Conservation (phyloP, 2,888 invertebrate genomes). For the Metalampra italica region DNA sequence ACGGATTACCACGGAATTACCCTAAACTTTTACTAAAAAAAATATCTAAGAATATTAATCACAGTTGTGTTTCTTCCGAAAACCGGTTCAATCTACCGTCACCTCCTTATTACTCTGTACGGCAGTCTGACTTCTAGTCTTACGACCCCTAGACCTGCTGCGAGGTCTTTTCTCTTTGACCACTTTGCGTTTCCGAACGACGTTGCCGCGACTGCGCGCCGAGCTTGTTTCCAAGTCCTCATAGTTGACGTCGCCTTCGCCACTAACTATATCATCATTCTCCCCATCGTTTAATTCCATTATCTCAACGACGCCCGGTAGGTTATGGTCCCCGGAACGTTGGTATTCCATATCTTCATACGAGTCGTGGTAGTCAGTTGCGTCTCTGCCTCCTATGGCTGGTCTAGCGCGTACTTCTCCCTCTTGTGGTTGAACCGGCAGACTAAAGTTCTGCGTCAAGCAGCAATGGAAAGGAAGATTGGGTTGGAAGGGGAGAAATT, state of each 20-base stretch:
- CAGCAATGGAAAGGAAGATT: conserved; percentile 56
- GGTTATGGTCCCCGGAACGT: conserved; percentile 28
- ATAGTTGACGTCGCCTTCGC: conserved; percentile 45
- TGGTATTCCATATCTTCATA: conserved; percentile 60
- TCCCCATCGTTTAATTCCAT: conserved; percentile 50
- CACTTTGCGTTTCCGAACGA: conserved; percentile 56
- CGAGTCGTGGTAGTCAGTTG: conserved; percentile 45
- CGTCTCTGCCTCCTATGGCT: conserved; percentile 48
- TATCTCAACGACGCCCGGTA: conserved; percentile 60
- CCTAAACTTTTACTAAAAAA: conserved; percentile 39
- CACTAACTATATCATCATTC: conserved; percentile 21
- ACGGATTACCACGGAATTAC: conserved; percentile 26
- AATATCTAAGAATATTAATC: conserved; percentile 40
- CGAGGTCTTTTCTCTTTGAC: conserved; percentile 54
- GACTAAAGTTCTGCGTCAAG: conserved; percentile 71
- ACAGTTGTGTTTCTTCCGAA: conserved; percentile 48
- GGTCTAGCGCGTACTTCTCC: conserved; percentile 31
- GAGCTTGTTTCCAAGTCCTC: conserved; percentile 59
- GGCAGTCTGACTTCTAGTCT: conserved; percentile 63
- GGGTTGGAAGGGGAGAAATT: conserved; percentile 64
- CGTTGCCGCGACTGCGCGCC: conserved; percentile 61
- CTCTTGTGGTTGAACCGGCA: conserved; percentile 59
- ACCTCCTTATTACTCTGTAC: conserved; percentile 46
- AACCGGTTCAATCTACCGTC: conserved; percentile 41
- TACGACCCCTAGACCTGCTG: conserved; percentile 62